phyloP scores from a whole-genome alignment of 2,797 vertebrate genomes.

The Sebastes hopkinsi region DNA sequence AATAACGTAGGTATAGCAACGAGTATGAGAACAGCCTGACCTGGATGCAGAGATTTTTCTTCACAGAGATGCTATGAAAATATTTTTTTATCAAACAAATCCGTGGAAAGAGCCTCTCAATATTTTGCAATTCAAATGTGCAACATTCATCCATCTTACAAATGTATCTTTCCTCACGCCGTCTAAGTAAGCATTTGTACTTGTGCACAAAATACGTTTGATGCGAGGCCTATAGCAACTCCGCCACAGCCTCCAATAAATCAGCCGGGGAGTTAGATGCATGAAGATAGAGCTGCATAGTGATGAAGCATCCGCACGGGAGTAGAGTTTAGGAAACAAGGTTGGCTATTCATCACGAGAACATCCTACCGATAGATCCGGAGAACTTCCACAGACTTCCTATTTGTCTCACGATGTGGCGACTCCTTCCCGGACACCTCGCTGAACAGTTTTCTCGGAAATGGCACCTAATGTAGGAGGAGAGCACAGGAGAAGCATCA shows the following conservation, averaged over 20 bases:
- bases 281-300: slow-evolving; percentile 61
- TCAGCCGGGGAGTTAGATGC: slow-evolving; percentile 47
- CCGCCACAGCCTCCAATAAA: slow-evolving; percentile 41
- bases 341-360: slow-evolving; percentile 56
- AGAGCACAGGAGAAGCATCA: not conserved
- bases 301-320: slow-evolving; percentile 55
- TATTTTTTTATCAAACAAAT: slow-evolving; percentile 20
- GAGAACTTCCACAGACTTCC: slow-evolving; percentile 27
- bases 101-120: slow-evolving; percentile 1
- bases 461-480: slow-evolving; percentile 5
- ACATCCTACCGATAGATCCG: slow-evolving; percentile 1
- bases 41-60: not conserved
- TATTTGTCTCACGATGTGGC: slow-evolving; percentile 5
- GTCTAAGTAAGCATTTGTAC: slow-evolving; percentile 38
- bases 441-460: slow-evolving; percentile 13
- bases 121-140: slow-evolving; percentile 47
- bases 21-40: not conserved
- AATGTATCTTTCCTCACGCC: not conserved
- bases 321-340: slow-evolving; percentile 57
- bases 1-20: not conserved
- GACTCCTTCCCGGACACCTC: slow-evolving; percentile 8
- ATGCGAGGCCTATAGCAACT: slow-evolving; percentile 32
- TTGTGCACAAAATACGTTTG: slow-evolving; percentile 22
- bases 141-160: slow-evolving; percentile 25
- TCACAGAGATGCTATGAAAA: not conserved